These are phyloP conservation scores for Chlorodrepanis virens DNA, from an alignment of 2,113 vertebrate genomes.

Conservation along the genomic window DNA sequence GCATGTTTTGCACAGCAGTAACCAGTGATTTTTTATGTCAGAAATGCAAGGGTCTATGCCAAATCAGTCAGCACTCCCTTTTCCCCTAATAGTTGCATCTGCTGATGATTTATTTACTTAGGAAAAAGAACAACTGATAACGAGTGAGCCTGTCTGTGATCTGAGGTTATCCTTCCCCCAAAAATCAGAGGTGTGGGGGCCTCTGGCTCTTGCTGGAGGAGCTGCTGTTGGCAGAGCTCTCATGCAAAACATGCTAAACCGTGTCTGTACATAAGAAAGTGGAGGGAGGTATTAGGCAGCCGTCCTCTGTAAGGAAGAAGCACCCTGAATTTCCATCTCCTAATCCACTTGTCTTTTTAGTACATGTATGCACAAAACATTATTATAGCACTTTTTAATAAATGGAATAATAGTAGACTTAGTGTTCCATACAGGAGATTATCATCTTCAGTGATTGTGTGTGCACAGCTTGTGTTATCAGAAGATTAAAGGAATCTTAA, in stretches of 20 bases:
- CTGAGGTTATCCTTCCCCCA: background rate
- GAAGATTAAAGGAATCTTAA: constrained; percentile 53
- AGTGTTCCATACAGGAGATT: constrained; percentile 22
- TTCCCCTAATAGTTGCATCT: background rate
- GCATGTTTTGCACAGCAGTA: background rate
- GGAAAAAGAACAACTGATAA: background rate
- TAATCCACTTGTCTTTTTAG: constrained; percentile 46
- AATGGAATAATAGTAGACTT: constrained; percentile 54
- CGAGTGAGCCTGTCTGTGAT: background rate
- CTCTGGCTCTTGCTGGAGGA: background rate
- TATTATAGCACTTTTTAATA: constrained; percentile 6
- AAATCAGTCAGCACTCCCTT: background rate
- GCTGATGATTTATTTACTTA: constrained; percentile 12
- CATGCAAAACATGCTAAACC: background rate
- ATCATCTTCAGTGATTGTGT: constrained; percentile 40
- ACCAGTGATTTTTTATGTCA: background rate
- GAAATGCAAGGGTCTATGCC: background rate
- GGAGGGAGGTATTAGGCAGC: background rate
- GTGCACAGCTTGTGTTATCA: constrained; percentile 37
- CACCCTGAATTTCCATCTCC: background rate
- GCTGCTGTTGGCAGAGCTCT: background rate
- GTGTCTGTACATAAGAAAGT: background rate
- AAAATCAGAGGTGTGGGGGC: background rate
- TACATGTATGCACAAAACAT: background rate
- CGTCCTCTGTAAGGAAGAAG: background rate